Evolutionary conservation across 2,888 invertebrate genomes (phyloP).

Genomic region (Cactoblastis cactorum): DNA sequence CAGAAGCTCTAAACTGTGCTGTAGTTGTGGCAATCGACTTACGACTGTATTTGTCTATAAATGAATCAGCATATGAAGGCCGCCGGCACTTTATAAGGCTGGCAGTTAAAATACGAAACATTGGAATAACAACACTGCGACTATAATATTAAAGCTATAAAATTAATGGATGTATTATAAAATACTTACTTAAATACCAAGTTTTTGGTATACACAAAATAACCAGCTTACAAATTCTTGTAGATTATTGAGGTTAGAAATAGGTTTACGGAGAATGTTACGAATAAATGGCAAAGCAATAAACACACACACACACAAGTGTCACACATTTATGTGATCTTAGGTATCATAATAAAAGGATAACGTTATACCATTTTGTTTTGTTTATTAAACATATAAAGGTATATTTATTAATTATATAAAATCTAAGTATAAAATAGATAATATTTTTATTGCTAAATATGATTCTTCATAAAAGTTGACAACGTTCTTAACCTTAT

Average conservation of each 20-base stretch:
- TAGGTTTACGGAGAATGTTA: conserved; percentile 12
- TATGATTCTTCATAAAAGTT: not conserved
- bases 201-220: not conserved
- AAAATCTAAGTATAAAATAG: too few relatives aligned
- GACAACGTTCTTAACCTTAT: not conserved
- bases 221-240: not conserved
- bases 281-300: too few relatives aligned
- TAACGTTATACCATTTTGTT: too few relatives aligned
- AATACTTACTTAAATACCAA: conserved; percentile 25
- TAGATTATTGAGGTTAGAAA: conserved; percentile 14
- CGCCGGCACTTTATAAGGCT: conserved; percentile 71
- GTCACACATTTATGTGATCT: too few relatives aligned
- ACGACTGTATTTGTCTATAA: conserved; percentile 50
- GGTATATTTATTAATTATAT: too few relatives aligned
- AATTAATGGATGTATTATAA: conserved; percentile 1
- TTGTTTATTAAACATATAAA: too few relatives aligned
- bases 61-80: conserved; percentile 63
- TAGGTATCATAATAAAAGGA: too few relatives aligned
- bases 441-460: too few relatives aligned
- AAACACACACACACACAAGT: too few relatives aligned
- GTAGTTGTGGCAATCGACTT: conserved; percentile 38
- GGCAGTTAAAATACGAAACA: conserved; percentile 66
- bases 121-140: conserved; percentile 32
- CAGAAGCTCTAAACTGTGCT: conserved; percentile 32
- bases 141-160: conserved; percentile 18